A percentile compares a stretch with the other conserved stretches of the same genome.
These are phyloP conservation scores for Drosophila aff. DNA, from an alignment of 1,140 invertebrate genomes.

Conservation along the genomic window DNA sequence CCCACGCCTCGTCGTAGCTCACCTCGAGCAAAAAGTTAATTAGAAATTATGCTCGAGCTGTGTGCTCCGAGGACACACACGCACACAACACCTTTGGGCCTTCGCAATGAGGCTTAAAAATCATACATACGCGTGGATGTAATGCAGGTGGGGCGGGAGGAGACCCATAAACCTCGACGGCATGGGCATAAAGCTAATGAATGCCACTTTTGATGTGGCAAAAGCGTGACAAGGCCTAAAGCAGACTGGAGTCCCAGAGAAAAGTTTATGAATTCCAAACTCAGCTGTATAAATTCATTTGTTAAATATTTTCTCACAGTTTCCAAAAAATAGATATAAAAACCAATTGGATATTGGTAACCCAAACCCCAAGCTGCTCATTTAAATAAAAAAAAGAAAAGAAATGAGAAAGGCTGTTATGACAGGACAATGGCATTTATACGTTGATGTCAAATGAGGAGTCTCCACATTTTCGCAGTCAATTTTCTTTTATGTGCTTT, in stretches of 20 bases:
- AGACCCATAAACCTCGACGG: conserved; percentile 40
- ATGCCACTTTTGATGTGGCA: conserved; percentile 53
- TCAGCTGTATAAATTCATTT: not conserved
- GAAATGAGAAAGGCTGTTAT: conserved; percentile 14
- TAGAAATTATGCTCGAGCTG: conserved; percentile 80
- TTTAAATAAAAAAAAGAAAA: conserved; percentile 39
- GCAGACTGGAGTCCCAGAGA: not conserved
- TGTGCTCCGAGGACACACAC: conserved; percentile 31
- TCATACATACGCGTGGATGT: conserved; percentile 23
- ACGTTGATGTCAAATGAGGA: conserved; percentile 31
- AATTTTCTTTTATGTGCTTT: conserved; percentile 77
- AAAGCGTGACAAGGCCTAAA: conserved; percentile 51
- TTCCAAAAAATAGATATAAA: not conserved
- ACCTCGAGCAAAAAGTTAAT: conserved; percentile 75
- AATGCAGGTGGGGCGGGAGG: not conserved
- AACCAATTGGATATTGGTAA: conserved; percentile 21
- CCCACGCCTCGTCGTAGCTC: conserved; percentile 8
- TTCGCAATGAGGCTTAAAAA: conserved; percentile 53
- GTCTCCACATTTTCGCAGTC: conserved; percentile 70
- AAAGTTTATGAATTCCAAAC: not conserved
- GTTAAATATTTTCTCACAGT: not conserved
- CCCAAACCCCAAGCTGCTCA: not conserved
- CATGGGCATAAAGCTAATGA: conserved; percentile 61
- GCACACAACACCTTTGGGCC: conserved; percentile 59
- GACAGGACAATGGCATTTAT: conserved; percentile 26